Conservation (phyloP, 2,888 invertebrate species). For the Parascotia fuliginaria region DNA sequence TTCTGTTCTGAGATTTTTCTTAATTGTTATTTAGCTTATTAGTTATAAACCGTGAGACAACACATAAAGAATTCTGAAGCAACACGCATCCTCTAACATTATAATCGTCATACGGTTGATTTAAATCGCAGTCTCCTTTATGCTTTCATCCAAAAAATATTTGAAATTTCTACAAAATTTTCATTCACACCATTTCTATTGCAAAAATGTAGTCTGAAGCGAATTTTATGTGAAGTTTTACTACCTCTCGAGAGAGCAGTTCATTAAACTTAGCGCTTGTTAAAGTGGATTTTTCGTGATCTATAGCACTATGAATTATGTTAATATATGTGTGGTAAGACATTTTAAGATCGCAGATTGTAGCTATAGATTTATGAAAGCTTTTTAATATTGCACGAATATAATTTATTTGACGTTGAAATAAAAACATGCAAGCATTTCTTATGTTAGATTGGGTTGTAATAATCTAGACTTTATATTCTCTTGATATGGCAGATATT, state of each 20-base stretch:
- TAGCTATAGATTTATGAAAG: slow-evolving; percentile 20
- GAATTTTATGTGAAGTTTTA: slow-evolving; percentile 1
- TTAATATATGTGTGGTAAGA: slow-evolving; percentile 13
- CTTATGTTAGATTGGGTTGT: too few species aligned
- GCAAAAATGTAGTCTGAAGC: background rate
- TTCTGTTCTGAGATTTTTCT: too few species aligned
- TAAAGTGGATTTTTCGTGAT: slow-evolving; percentile 38
- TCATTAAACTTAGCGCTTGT: slow-evolving; percentile 35
- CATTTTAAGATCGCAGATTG: slow-evolving; percentile 18
- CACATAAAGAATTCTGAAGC: too few species aligned
- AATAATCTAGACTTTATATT: too few species aligned
- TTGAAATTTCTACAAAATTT: background rate
- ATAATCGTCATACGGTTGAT: too few species aligned
- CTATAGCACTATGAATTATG: slow-evolving; percentile 35
- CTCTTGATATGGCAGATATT: too few species aligned
- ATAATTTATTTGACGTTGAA: background rate
- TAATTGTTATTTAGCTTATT: too few species aligned
- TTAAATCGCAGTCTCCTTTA: too few species aligned
- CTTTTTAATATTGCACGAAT: slow-evolving; percentile 18
- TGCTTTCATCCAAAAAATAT: background rate
- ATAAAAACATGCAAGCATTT: too few species aligned
- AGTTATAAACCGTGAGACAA: too few species aligned
- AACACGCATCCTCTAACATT: too few species aligned
- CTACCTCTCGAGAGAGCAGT: slow-evolving; percentile 27
- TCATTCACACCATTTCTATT: background rate